phyloP scores from a whole-genome alignment of 1,140 invertebrate species.

The Thrips palmi region DNA sequence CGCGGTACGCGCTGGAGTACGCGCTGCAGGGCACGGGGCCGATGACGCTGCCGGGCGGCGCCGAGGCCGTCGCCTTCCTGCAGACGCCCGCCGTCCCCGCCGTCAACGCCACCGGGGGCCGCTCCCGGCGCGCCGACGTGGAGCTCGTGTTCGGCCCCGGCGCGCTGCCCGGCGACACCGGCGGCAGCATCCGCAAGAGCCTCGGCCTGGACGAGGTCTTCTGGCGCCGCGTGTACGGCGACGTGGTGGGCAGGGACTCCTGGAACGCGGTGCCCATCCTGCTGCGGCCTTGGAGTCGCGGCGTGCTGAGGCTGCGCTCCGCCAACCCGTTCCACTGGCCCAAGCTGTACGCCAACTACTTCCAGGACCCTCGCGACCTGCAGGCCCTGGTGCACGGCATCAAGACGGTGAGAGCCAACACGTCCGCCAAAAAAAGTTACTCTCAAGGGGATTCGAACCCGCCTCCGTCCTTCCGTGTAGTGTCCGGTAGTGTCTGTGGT shows the following conservation, averaged over 20 bases:
- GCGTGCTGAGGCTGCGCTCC: constrained; percentile 26
- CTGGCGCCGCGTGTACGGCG: constrained; percentile 15
- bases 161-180: constrained; percentile 48
- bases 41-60: constrained; percentile 22
- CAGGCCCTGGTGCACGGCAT: constrained; percentile 31
- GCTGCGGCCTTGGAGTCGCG: constrained; percentile 28
- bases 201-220: constrained; percentile 18
- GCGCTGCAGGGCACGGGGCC: constrained; percentile 20
- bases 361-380: constrained; percentile 18
- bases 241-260: constrained; percentile 19
- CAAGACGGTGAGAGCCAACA: constrained; percentile 22
- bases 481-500: too few relatives aligned
- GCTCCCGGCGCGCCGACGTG: constrained; percentile 59
- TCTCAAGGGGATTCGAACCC: neutral
- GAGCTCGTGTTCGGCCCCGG: constrained; percentile 60
- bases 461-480: too few relatives aligned
- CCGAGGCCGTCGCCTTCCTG: constrained; percentile 24
- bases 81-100: constrained; percentile 19
- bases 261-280: constrained; percentile 28
- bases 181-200: constrained; percentile 37
- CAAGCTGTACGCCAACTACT: constrained; percentile 37
- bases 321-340: constrained; percentile 38
- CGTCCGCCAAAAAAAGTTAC: constrained; percentile 4
- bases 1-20: constrained; percentile 35
- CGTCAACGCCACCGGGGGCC: constrained; percentile 19